Base-by-base conservation (phyloP, 1,140 invertebrate species). In the Copidosoma floridanum region DNA sequence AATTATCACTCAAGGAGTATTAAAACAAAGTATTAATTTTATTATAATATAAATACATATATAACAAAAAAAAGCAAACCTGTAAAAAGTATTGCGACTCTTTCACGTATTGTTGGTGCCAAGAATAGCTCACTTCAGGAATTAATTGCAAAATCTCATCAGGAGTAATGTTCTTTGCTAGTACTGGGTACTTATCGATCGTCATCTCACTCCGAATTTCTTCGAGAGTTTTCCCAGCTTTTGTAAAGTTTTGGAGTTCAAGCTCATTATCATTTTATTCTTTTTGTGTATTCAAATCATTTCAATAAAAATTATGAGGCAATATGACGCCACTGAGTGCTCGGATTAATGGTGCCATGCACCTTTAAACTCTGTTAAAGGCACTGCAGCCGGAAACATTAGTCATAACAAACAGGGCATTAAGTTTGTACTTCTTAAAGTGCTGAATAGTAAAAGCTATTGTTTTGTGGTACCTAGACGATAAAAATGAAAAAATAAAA, bases 341-440 rank as follows among this genome's bases (percentile, higher is more conserved):
- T 29, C 62, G 61, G 55, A 68, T 75, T 24, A 81, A 58, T 29
- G 77, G 74, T 32, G 75, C 78, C 77, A 79, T 71, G 16, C 69
- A 43, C 50, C 64, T 65, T 60, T 70, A 65, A 18, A 68, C 65
- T 12, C 61, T 46, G 37, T 70, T 70, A 66, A 66, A 81, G 8
- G 77, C 71, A 50, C 65, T 68, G 26, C 69, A 61, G 12, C 74
- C 74, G 51, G 77, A 75, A 29, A 77, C 77, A 73, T 80, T 74
- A 16, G 73, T 76, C 14, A 68, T 69, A 53, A 79, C 67, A 57
- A 73, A 79, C 50, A 79, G 24, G 41, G 71, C 75, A 66, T 81
- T 79, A 16, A 80, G 59, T 69, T 81, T 68, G 56, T 68, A 62
- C 46, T 67, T 50, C 35, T 62, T 52, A 69, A 80, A 79, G 60